Evolutionary conservation across 53 echinoderm and acorn worm species (phyloP), one percentile per base, ranked within the genome.

Genomic region (Echinarachnius parma): DNA sequence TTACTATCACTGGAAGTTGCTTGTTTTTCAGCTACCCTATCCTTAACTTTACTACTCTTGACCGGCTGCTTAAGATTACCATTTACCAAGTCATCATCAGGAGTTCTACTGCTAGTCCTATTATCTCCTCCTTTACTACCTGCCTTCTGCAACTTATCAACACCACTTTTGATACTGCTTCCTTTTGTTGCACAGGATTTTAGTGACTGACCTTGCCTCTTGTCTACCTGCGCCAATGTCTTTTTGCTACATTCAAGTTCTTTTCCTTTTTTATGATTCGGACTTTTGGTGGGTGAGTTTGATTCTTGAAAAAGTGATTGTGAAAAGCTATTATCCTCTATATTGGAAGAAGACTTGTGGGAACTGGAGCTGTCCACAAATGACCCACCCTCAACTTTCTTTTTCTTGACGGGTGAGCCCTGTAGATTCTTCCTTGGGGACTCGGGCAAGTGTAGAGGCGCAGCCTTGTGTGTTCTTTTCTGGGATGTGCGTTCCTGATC

Each of bases 321-420:
- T n/a, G n/a, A n/a, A n/a, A n/a, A n/a, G n/a, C n/a, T n/a, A n/a
- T n/a, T 39, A 13, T 39, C 42, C 13, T 13, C 42, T 13, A 39
- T 5, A 39, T 5, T 39, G 42, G 42, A 39, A 39, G 42, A 7
- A 7, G 13, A 39, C 7, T 39, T 39, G 7, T 39, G 7, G 42
- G 42, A 39, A 39, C 7, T 39, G 42, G 13, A 39, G 42, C 13
- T 39, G 7, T 39, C 42, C 13, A 9, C 42, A 7, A 39, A 7
- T 39, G 28, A 26, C 20, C n/a, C 31, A 5, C 47, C 48, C 18
- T 46, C 48, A 27, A 24, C 47, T 46, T 28, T 66, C n/a, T 46
- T 48, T 66, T 66, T 47, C 18, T 47, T 66, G 16, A 47, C 47
- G 2, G 24, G 66, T n/a, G n/a, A n/a, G n/a, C n/a, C n/a, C n/a